phyloP scores from a whole-genome alignment of 2,797 vertebrate genomes.

The Manis crassicaudata region DNA sequence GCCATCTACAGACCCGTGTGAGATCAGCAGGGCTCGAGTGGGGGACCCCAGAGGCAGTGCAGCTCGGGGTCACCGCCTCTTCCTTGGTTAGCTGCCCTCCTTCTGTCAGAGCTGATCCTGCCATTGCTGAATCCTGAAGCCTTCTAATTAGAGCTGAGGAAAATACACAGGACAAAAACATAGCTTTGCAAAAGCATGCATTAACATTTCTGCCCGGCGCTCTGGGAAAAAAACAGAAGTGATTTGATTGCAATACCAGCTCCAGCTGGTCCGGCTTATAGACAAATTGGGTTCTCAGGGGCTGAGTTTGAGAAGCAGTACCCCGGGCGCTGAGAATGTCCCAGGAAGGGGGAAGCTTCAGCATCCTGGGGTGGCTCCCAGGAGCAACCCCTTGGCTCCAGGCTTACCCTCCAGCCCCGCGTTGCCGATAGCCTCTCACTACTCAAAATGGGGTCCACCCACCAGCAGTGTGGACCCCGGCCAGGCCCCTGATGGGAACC shows the following conservation, averaged over 20 bases:
- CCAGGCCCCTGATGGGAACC: neutral
- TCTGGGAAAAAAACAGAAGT: constrained; percentile 30
- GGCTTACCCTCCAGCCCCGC: neutral
- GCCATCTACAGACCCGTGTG: neutral
- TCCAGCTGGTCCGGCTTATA: neutral
- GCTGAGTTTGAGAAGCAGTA: neutral
- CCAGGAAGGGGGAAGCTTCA: neutral
- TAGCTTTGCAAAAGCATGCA: neutral
- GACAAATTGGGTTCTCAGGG: neutral
- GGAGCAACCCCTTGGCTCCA: neutral
- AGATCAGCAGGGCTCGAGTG: neutral
- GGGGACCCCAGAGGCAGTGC: neutral
- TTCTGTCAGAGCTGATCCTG: neutral
- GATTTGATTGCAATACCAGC: neutral
- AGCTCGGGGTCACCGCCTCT: neutral
- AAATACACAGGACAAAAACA: neutral
- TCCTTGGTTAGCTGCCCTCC: neutral
- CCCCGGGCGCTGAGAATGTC: neutral
- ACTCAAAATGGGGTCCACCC: neutral
- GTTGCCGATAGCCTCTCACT: neutral
- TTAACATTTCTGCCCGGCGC: neutral
- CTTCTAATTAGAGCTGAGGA: constrained; percentile 43
- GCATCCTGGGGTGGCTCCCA: neutral
- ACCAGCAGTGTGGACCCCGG: neutral
- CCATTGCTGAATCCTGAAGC: neutral